Conservation (phyloP, 1,140 invertebrate genomes). For the Ceratina calcarata region DNA sequence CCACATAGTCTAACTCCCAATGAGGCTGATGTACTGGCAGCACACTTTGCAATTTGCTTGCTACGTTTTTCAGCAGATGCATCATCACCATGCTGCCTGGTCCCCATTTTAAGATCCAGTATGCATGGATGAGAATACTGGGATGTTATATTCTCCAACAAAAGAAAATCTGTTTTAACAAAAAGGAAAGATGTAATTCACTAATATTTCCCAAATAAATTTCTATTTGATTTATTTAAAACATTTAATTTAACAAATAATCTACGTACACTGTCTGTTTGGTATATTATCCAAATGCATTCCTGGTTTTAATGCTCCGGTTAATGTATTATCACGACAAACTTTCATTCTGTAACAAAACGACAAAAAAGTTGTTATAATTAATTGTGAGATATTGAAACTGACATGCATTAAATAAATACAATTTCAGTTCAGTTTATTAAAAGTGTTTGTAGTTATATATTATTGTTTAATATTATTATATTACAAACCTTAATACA, state of each 20-base stretch:
- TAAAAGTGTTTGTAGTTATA: background rate
- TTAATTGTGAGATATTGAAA: background rate
- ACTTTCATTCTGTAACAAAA: constrained; percentile 86
- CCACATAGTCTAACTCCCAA: constrained; percentile 94
- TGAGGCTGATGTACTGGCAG: constrained; percentile 91
- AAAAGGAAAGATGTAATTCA: background rate
- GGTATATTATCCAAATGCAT: constrained; percentile 86
- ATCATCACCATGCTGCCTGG: constrained; percentile 96
- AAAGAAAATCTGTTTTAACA: constrained; percentile 86
- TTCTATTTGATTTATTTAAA: background rate
- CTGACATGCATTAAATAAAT: background rate
- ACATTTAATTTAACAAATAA: background rate
- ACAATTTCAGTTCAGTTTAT: background rate
- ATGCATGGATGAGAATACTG: constrained; percentile 91
- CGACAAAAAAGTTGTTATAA: background rate
- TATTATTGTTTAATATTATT: too few relatives aligned
- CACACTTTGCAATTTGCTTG: constrained; percentile 95
- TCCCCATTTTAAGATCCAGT: constrained; percentile 97
- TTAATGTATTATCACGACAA: constrained; percentile 88
- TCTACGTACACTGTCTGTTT: constrained; percentile 87
- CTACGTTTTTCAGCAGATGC: constrained; percentile 92
- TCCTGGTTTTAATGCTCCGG: constrained; percentile 88
- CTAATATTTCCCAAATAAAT: too few relatives aligned
- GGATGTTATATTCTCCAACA: constrained; percentile 96
- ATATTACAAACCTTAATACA: constrained; percentile 84